Evolutionary conservation across 2,888 invertebrate genomes (phyloP), one percentile per base, ranked within the genome.

Genomic region (Saturnia japonica): DNA sequence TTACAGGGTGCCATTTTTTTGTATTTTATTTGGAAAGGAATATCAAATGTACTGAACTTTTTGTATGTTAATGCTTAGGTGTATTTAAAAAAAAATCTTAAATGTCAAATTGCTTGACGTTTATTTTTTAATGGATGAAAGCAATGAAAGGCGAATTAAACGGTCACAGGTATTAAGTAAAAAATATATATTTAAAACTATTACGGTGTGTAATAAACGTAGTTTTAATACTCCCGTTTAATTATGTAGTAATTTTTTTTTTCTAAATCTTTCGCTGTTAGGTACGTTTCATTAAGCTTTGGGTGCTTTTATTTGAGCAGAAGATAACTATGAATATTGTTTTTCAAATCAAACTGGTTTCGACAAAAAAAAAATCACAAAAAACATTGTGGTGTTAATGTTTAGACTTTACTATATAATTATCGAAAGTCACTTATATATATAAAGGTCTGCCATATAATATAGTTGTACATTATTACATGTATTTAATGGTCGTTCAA

Each of bases 1-100:
- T 74, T 60, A 60, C 74, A 75, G 72, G 76, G 77, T 77, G 77
- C 74, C 76, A 77, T 77, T 73, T 71, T 73, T 71, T 70, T 60
- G 25, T 60, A 60, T 60, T 60, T 60, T 60, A 60, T 60, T 60
- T 28, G 11, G 25, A 28, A 25, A 14, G 28, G 28, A 60, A 14
- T 28, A 14, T 60, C 12, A 28, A 60, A 60, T 25, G 57, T 25
- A 57, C 54, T 22, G 57, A 57, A 57, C 25, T 60, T 28, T n/a
- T 60, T 60, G 25, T 28, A 28, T 28, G 57, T 28, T 14, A 60
- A 60, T 60, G 28, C 6, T 60, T 60, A 14, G 6, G 14, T 60
- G 57, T 25, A 1, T 28, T 2, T 57, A 3, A 57, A 3, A 57
- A 57, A 25, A 19, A 8, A 12, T 14, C 8, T 8, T 22, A 54